These are phyloP conservation scores for Candoia aspera DNA, from an alignment of 2,113 vertebrate species.

Conservation along the genomic window DNA sequence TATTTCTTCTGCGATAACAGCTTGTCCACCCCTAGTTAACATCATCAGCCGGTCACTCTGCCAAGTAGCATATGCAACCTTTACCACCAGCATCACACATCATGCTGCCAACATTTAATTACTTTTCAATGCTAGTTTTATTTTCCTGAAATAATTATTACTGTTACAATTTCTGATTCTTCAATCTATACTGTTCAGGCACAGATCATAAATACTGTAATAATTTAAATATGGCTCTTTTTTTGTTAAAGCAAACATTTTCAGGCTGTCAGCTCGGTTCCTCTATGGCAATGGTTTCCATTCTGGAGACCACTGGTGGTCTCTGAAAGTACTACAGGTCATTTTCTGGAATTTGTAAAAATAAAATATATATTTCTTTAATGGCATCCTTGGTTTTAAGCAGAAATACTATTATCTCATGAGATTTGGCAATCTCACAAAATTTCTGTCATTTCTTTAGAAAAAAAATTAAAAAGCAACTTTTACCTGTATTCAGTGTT, in stretches of 20 bases:
- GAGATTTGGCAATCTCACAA: no score
- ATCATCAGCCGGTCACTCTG: not conserved
- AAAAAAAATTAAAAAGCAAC: no score
- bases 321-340: no score
- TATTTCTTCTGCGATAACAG: not conserved
- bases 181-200: constrained; percentile 49
- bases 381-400: no score
- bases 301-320: no score
- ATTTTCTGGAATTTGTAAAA: no score
- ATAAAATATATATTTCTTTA: no score
- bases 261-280: not conserved
- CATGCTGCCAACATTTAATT: not conserved
- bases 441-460: no score
- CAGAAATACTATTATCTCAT: no score
- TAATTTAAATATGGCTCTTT: not conserved
- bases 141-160: constrained; percentile 50
- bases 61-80: not conserved
- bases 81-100: not conserved
- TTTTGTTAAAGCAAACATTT: not conserved
- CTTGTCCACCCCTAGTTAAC: not conserved
- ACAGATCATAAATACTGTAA: not conserved
- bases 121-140: constrained; percentile 33
- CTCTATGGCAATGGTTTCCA: not conserved
- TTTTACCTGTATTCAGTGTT: no score
- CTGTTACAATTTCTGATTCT: constrained; percentile 56